Base-by-base conservation (phyloP, 53 echinoderm and acorn worm genomes). In the Zoroaster sp. region DNA sequence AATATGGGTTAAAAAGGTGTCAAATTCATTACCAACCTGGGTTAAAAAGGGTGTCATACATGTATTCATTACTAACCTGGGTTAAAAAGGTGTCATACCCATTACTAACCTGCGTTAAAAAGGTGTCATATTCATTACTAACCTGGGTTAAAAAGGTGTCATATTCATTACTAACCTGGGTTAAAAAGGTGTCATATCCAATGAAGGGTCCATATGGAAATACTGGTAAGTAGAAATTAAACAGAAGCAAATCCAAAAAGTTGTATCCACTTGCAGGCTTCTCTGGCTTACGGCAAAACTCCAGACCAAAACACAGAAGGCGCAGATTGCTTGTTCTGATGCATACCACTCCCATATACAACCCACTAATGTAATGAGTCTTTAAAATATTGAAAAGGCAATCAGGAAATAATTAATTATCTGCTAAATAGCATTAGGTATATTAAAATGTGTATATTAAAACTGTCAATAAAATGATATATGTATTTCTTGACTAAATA, bases 151-250 rank as follows among this genome's bases (percentile, higher is more conserved):
- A n/a, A n/a, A n/a, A n/a, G n/a, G n/a, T n/a, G n/a, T n/a, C n/a
- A n/a, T n/a, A n/a, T n/a, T n/a, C n/a, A n/a, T 17, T 11, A 70
- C 91, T 73, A 20, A 96, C 96, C 93, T 94, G 94, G 38, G 21
- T 76, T 23, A 75, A 65, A 77, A 94, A 96, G 35, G 75, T 87
- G 40, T 92, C 94, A 42, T 94, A 96, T 3, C 92, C 88, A 32
- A 94, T 72, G 23, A 94, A 12, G 30, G 96, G 96, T 67, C 96
- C 96, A 39, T 85, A 76, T 39, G 91, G 68, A 54, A 96, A 88
- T 31, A 94, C 87, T 31, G 96, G 96, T 35, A 96, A 66, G 80
- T 94, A 96, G 67, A 94, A 94, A 43, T 81, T 70, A 40, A 91
- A 96, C 14, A 90, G 88, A 35, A 96, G 69, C 73, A 80, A 52